Percentiles rank a stretch among this genome's conserved stretches.
These are phyloP conservation scores for Aythya baeri DNA, from an alignment of 2,113 vertebrate species.

Conservation along the genomic window DNA sequence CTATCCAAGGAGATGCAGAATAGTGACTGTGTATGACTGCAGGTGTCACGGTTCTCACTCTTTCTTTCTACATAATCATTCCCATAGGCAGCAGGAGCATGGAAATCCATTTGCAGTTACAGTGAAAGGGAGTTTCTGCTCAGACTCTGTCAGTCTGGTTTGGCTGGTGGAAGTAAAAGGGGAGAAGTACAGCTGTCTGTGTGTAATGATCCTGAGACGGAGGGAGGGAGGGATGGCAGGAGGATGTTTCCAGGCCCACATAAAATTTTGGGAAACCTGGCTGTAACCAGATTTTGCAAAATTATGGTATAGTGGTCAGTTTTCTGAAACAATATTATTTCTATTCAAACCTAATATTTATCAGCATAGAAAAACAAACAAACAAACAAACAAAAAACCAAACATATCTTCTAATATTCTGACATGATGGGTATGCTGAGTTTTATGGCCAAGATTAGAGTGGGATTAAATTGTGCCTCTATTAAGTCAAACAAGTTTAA, in stretches of 20 bases:
- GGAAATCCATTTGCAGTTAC: not conserved
- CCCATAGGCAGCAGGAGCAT: not conserved
- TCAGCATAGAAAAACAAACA: not conserved
- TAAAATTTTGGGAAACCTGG: not conserved
- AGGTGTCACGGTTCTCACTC: not conserved
- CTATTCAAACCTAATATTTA: not conserved
- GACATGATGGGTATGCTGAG: not conserved
- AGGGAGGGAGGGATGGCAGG: no score
- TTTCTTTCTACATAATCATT: not conserved
- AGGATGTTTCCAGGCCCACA: not conserved
- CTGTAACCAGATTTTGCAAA: not conserved
- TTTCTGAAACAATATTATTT: not conserved
- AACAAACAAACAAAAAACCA: rapidly evolving
- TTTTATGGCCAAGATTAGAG: not conserved
- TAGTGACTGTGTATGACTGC: not conserved
- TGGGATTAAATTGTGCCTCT: not conserved
- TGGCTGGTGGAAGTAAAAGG: not conserved
- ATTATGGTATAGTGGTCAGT: not conserved
- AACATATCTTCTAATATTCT: not conserved
- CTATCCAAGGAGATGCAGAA: not conserved
- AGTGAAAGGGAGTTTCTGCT: not conserved
- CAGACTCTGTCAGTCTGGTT: not conserved
- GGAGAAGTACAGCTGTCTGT: not conserved
- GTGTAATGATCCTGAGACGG: not conserved
- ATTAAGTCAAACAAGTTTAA: not conserved